Evolutionary conservation across 2,113 vertebrate genomes (phyloP).

Genomic region (Percina caprodes): DNA sequence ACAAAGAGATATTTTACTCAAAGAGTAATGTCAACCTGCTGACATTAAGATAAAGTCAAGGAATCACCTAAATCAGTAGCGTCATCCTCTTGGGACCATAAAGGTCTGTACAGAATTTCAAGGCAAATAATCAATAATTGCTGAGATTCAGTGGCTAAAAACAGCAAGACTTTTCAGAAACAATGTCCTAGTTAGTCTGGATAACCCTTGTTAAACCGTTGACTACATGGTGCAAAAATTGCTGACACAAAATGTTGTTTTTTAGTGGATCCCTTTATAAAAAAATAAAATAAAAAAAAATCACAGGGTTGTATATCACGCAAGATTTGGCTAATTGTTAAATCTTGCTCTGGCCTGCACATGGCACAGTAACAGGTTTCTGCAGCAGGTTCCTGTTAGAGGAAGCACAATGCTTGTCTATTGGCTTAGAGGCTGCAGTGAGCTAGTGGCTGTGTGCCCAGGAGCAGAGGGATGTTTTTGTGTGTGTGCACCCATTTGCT

Average conservation of each 20-base stretch:
- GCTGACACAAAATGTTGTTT: neutral
- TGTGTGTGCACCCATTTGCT: slow-evolving; percentile 57
- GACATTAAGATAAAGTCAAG: too few species aligned
- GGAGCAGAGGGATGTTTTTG: slow-evolving; percentile 58
- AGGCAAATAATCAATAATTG: neutral
- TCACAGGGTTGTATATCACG: neutral
- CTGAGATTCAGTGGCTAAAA: neutral
- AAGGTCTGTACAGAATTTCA: neutral
- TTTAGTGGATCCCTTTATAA: neutral
- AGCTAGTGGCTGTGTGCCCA: slow-evolving; percentile 68
- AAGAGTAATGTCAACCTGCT: too few species aligned
- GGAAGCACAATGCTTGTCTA: slow-evolving; percentile 60
- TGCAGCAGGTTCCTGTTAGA: slow-evolving; percentile 69
- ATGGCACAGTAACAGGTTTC: slow-evolving; percentile 61
- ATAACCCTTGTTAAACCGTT: neutral
- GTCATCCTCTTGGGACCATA: neutral
- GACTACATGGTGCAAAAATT: neutral
- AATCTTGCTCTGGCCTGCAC: slow-evolving; percentile 18
- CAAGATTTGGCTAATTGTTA: slow-evolving; percentile 4
- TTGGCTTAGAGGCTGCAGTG: slow-evolving; percentile 62
- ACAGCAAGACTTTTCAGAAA: neutral
- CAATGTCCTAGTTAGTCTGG: neutral
- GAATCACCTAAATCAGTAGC: neutral
- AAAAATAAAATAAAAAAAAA: neutral
- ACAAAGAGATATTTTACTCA: too few species aligned